Evolutionary conservation across 2,888 invertebrate genomes (phyloP).

Genomic region (Ophioninae sp.): DNA sequence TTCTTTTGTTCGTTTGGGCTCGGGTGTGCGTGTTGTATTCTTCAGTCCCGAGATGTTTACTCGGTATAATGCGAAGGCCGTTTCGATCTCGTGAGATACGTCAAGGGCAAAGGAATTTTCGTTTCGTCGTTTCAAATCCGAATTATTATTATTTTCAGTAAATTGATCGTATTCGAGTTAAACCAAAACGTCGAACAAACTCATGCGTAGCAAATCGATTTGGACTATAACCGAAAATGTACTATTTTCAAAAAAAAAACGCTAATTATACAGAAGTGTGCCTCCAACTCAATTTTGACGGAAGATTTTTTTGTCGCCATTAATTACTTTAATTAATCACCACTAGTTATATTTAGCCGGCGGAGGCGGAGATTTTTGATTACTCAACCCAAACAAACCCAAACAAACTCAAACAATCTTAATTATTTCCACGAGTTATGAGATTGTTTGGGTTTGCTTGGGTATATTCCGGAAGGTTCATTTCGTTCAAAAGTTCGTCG

Average conservation of each 20-base stretch:
- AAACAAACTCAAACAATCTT: no score
- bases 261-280: no score
- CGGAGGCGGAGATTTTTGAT: no score
- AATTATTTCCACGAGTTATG: no score
- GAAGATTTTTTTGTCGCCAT: no score
- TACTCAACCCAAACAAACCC: no score
- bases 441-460: no score
- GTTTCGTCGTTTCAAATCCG: background rate
- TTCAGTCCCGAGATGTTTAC: slow-evolving; percentile 9
- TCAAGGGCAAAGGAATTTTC: background rate
- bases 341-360: no score
- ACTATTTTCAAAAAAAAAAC: background rate
- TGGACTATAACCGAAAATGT: background rate
- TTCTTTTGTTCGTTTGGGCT: slow-evolving; percentile 7
- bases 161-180: background rate
- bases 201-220: background rate
- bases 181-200: background rate
- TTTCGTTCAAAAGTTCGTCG: no score
- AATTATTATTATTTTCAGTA: background rate
- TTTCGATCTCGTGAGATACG: slow-evolving; percentile 10
- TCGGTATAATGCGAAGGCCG: slow-evolving; percentile 24
- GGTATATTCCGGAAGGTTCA: no score
- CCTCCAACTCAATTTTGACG: no score
- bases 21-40: background rate
- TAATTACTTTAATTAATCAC: no score